phyloP scores from a whole-genome alignment of 2,888 invertebrate species.

The Metellina segmentata region DNA sequence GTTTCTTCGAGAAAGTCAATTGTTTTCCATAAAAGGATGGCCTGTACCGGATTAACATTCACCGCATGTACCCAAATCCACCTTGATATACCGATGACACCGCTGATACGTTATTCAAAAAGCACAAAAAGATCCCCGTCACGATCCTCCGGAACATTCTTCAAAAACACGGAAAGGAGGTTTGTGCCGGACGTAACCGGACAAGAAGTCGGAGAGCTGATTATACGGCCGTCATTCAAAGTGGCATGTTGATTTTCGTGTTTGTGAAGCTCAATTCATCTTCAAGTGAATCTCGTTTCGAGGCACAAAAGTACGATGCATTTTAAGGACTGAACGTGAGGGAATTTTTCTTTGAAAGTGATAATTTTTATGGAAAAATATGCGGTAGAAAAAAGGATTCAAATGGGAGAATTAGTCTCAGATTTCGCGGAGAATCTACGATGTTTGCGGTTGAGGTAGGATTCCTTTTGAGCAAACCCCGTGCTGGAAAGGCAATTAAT shows the following conservation, averaged over 20 bases:
- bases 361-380: neutral
- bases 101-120: neutral
- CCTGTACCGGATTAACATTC: neutral
- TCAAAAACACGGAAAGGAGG: neutral
- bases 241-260: constrained; percentile 1
- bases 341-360: neutral
- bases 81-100: neutral
- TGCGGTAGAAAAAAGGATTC: neutral
- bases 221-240: constrained; percentile 7
- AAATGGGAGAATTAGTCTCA: neutral
- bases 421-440: neutral
- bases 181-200: neutral
- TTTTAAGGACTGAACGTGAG: neutral
- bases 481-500: too few relatives aligned
- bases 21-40: neutral
- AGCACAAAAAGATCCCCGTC: neutral
- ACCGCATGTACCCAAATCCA: neutral
- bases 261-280: neutral
- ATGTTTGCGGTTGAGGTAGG: neutral
- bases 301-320: neutral
- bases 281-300: neutral
- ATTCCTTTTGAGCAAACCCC: too few relatives aligned
- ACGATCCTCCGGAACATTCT: neutral
- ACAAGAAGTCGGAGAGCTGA: neutral
- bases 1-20: neutral